Evolutionary conservation across 1,140 invertebrate species (phyloP).

Genomic region (Conus betulinus): DNA sequence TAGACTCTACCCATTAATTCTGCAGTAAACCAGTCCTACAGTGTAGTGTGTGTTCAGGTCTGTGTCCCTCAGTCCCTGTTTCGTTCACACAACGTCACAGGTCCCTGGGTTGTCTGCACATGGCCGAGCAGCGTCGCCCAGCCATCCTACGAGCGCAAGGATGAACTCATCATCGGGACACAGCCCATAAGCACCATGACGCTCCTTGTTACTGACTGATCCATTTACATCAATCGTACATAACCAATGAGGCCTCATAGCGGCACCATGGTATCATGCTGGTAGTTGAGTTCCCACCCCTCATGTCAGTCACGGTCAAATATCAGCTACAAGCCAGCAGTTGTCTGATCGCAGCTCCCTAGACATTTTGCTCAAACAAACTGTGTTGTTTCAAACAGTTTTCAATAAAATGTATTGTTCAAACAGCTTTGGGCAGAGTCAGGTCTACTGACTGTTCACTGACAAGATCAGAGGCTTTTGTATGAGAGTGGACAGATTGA

Average conservation of each 20-base stretch:
- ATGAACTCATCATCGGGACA: slow-evolving; percentile 1
- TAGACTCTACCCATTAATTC: too few relatives aligned
- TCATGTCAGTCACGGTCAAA: too few relatives aligned
- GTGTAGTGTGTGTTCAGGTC: too few relatives aligned
- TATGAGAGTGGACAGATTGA: too few relatives aligned
- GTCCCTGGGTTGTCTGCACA: background rate
- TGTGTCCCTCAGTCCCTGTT: slow-evolving; percentile 15
- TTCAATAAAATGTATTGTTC: background rate
- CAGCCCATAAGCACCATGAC: background rate
- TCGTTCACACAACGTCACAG: slow-evolving; percentile 16
- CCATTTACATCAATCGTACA: background rate
- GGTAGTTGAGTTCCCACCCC: background rate
- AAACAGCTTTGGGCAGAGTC: background rate
- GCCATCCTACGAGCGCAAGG: slow-evolving; percentile 5
- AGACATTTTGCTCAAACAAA: too few relatives aligned
- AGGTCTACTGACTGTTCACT: background rate
- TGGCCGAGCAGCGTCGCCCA: background rate
- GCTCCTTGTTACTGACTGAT: background rate
- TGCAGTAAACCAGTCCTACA: background rate
- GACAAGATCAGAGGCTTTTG: too few relatives aligned
- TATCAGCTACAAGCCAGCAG: too few relatives aligned
- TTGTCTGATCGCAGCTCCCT: too few relatives aligned
- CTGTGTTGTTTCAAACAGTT: too few relatives aligned
- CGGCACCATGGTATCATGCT: too few relatives aligned
- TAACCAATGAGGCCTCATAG: too few relatives aligned